phyloP scores from a whole-genome alignment of 2,797 vertebrate species.

The Notolepis coatsorum region DNA sequence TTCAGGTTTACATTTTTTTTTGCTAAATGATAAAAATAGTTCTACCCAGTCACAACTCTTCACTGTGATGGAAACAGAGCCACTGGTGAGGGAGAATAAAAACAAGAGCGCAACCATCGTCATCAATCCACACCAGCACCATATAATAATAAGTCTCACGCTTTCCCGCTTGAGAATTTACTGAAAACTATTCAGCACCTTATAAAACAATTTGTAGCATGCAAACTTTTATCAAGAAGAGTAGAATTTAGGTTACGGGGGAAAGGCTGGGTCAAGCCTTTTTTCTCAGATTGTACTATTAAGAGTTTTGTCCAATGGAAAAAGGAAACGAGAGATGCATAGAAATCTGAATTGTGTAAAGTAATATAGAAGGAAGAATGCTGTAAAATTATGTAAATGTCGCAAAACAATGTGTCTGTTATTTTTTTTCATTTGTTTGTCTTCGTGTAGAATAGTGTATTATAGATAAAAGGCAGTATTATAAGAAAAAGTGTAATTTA shows the following conservation, averaged over 20 bases:
- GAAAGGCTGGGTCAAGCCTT: conserved; percentile 58
- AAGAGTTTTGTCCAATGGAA: conserved; percentile 74
- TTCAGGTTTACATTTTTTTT: conserved; percentile 5
- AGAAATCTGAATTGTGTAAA: conserved; percentile 80
- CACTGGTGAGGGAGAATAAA: conserved; percentile 24
- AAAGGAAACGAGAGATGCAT: conserved; percentile 68
- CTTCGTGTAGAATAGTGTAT: conserved; percentile 89
- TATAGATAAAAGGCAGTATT: conserved; percentile 89
- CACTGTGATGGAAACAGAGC: conserved; percentile 67
- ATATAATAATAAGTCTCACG: conserved; percentile 6
- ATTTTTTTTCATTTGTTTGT: conserved; percentile 54
- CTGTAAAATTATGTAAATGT: conserved; percentile 89
- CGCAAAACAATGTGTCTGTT: conserved; percentile 65
- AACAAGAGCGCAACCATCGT: conserved; percentile 15
- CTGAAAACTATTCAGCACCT: conserved; percentile 79
- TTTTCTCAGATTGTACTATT: conserved; percentile 75
- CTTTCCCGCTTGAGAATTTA: conserved; percentile 47
- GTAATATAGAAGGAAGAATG: conserved; percentile 70
- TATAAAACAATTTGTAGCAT: conserved; percentile 81
- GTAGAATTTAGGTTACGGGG: conserved; percentile 69
- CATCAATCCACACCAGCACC: conserved; percentile 54
- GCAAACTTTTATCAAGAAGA: conserved; percentile 61
- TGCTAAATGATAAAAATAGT: conserved; percentile 4
- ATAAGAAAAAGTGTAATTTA: conserved; percentile 90
- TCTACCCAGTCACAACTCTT: conserved; percentile 30